A percentile compares a stretch with the other conserved stretches of the same genome.
These are phyloP conservation scores for Xenopus borealis DNA, from an alignment of 2,113 vertebrate species.

Conservation along the genomic window DNA sequence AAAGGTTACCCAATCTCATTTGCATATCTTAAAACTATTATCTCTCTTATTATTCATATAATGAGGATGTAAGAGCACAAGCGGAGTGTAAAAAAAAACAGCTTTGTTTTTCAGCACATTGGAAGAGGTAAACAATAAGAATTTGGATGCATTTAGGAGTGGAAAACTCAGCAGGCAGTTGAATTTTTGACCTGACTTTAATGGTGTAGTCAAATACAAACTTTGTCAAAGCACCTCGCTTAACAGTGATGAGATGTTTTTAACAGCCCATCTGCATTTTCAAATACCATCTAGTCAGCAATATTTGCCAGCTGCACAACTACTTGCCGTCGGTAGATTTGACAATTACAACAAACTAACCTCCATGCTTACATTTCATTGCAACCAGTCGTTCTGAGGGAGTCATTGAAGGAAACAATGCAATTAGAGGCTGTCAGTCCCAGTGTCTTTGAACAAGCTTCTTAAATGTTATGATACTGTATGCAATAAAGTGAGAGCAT, in stretches of 20 bases:
- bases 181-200: background rate
- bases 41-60: constrained; percentile 36
- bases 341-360: constrained; percentile 10
- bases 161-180: background rate
- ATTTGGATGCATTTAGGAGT: background rate
- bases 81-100: background rate
- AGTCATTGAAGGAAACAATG: background rate
- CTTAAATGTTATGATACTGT: background rate
- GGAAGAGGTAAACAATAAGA: background rate
- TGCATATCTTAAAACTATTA: constrained; percentile 45
- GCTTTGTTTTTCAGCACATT: background rate
- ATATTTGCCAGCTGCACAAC: constrained; percentile 34
- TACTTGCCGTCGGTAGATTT: constrained; percentile 7
- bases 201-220: background rate
- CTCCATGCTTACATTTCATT: background rate
- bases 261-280: constrained; percentile 10
- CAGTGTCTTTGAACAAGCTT: background rate
- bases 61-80: constrained; percentile 13
- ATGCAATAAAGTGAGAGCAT: background rate
- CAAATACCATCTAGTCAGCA: constrained; percentile 16
- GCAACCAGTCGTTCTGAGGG: background rate
- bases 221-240: background rate
- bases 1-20: constrained; percentile 43
- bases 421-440: constrained; percentile 1
- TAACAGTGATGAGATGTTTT: constrained; percentile 6